Evolutionary conservation across 2,888 invertebrate genomes (phyloP), one percentile per base, ranked within the genome.

Genomic region (Argynnis bischoffii): DNA sequence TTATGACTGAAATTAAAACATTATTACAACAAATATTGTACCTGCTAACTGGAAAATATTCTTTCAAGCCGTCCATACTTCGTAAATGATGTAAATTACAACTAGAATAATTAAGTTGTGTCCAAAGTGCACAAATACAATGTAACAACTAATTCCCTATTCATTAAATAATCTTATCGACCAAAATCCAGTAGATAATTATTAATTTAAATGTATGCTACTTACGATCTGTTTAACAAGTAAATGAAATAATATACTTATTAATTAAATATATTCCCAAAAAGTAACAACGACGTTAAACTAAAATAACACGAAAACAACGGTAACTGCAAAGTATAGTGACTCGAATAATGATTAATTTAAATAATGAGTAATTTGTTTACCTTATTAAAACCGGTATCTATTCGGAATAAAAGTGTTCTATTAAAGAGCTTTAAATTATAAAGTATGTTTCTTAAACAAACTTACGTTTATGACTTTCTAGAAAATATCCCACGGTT

Each of bases 81-180:
- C 2, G 4, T 31, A 41, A 41, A 41, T 11, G 35, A 2, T 41
- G 8, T 3, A 3, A 41, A 41, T 31, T 16, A 59, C 2, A 48
- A 16, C 13, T 59, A 16, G 26, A 63, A 41, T 51, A 60, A 21
- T 16, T 13, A 55, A 60, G 6, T 18, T 13, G 26, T 48, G 64
- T 60, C 48, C 55, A 56, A 46, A 41, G 13, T 48, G 14, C 13
- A 46, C 13, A 54, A 66, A 54, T 8, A 54, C 48, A 16, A 51
- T 18, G 16, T 18, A 48, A 16, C 48, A 48, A 64, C 66, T 66
- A 64, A 64, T 55, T 54, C 55, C 50, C 16, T 47, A 53, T 54
- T 41, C 48, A 14, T 41, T 46, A 64, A 61, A 67, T 64, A 64
- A 69, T 73, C 73, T 70, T 70, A 72, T 72, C 72, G 2, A 21